phyloP scores from a whole-genome alignment of 2,888 invertebrate species.

The Orthosia gothica region DNA sequence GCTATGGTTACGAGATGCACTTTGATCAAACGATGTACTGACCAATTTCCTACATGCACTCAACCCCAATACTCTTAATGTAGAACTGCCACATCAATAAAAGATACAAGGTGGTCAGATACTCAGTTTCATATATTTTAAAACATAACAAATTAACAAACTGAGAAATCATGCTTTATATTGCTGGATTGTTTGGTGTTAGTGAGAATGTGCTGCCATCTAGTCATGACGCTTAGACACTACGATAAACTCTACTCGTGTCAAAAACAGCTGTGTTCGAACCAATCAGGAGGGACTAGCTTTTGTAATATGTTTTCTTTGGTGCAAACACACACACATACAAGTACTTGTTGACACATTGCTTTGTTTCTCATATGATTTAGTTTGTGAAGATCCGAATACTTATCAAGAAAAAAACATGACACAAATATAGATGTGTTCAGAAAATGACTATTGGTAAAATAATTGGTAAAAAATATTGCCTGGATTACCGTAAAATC shows the following conservation, averaged over 20 bases:
- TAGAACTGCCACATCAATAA: fast-evolving
- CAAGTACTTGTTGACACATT: conserved; percentile 82
- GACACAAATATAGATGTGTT: conserved; percentile 21
- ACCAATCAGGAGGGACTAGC: conserved; percentile 80
- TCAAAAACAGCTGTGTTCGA: conserved; percentile 89
- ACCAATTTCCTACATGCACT: conserved; percentile 21
- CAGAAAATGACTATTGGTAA: conserved; percentile 51
- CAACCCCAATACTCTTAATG: conserved; percentile 44
- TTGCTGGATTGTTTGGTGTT: conserved; percentile 73
- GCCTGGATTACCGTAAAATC: conserved; percentile 69
- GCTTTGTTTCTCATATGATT: conserved; percentile 89
- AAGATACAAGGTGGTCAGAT: fast-evolving
- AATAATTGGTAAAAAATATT: conserved; percentile 60
- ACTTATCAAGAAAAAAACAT: conserved; percentile 48
- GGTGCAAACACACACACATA: conserved; percentile 78
- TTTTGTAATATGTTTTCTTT: conserved; percentile 83
- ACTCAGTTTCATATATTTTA: neutral
- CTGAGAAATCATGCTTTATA: neutral
- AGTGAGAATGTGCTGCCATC: conserved; percentile 80
- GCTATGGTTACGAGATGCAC: conserved; percentile 74
- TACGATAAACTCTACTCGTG: conserved; percentile 61
- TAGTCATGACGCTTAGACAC: conserved; percentile 63
- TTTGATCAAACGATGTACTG: conserved; percentile 62
- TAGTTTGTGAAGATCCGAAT: conserved; percentile 66
- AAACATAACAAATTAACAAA: neutral